Percentiles rank a stretch among this genome's conserved stretches.
Conservation (phyloP, 2,113 vertebrate species). For the Calyptommatus sinebrachiatus region DNA sequence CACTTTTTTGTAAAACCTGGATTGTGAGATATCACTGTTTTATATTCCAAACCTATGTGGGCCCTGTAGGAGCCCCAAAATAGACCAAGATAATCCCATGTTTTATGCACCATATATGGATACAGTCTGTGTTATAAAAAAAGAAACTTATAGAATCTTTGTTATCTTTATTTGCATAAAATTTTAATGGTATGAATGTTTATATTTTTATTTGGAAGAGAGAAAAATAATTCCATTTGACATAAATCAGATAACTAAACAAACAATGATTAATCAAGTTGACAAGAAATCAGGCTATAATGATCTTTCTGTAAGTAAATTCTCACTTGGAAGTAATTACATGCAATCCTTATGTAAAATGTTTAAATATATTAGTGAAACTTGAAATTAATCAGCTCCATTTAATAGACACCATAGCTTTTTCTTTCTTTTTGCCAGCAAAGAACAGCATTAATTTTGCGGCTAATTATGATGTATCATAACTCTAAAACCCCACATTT, state of each 20-base stretch:
- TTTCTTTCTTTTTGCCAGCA: constrained; percentile 18
- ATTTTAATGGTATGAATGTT: neutral
- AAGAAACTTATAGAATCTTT: neutral
- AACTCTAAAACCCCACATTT: constrained; percentile 36
- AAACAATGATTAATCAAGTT: constrained; percentile 32
- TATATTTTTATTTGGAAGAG: neutral
- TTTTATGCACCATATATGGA: too few species aligned
- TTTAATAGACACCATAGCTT: constrained; percentile 30
- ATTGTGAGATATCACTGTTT: too few species aligned
- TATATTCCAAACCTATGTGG: too few species aligned
- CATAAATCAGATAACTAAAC: constrained; percentile 6
- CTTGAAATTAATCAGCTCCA: constrained; percentile 35
- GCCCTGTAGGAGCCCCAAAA: too few species aligned
- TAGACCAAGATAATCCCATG: too few species aligned
- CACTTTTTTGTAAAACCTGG: too few species aligned
- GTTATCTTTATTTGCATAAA: neutral
- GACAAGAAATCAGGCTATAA: constrained; percentile 23
- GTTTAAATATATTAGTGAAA: constrained; percentile 36
- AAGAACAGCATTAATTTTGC: constrained; percentile 44
- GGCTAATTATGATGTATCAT: constrained; percentile 41
- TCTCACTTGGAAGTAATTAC: constrained; percentile 24
- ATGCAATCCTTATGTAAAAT: constrained; percentile 11
- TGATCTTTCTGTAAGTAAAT: constrained; percentile 24
- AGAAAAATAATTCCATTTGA: constrained; percentile 3
- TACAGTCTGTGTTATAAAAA: neutral